These are phyloP conservation scores for Thalassaphorura encarpata DNA, from an alignment of 1,140 invertebrate species.

Conservation along the genomic window DNA sequence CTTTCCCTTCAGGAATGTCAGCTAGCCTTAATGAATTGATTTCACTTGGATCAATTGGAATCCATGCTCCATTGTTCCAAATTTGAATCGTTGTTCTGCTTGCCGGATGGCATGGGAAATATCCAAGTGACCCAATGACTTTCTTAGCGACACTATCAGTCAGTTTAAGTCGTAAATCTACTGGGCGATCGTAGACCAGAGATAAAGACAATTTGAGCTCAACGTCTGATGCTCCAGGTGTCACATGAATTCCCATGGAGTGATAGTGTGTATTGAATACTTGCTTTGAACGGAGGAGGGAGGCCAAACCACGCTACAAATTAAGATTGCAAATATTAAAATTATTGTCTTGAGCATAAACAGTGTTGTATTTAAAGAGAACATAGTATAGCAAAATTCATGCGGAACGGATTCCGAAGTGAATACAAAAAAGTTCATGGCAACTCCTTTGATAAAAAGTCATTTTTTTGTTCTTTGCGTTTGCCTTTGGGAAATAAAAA, in stretches of 20 bases:
- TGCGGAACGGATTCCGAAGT: no score
- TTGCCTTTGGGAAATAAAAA: no score
- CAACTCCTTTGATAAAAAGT: no score
- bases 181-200: constrained; percentile 21
- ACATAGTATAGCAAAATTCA: no score
- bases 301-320: constrained; percentile 64
- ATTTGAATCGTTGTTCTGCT: constrained; percentile 17
- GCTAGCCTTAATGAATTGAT: constrained; percentile 21
- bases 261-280: constrained; percentile 91
- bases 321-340: no score
- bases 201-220: constrained; percentile 27
- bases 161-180: background rate
- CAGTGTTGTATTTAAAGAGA: no score
- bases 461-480: no score
- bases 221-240: constrained; percentile 10
- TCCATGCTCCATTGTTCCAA: constrained; percentile 24
- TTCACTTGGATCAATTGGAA: constrained; percentile 5
- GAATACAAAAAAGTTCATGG: no score
- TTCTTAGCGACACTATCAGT: constrained; percentile 23
- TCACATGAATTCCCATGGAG: constrained; percentile 75
- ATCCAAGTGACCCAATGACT: constrained; percentile 20
- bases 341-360: no score
- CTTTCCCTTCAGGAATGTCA: constrained; percentile 11
- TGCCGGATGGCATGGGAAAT: constrained; percentile 28
- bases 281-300: constrained; percentile 77